phyloP scores from a whole-genome alignment of 2,888 invertebrate species.

The Alentia gelatinosa region DNA sequence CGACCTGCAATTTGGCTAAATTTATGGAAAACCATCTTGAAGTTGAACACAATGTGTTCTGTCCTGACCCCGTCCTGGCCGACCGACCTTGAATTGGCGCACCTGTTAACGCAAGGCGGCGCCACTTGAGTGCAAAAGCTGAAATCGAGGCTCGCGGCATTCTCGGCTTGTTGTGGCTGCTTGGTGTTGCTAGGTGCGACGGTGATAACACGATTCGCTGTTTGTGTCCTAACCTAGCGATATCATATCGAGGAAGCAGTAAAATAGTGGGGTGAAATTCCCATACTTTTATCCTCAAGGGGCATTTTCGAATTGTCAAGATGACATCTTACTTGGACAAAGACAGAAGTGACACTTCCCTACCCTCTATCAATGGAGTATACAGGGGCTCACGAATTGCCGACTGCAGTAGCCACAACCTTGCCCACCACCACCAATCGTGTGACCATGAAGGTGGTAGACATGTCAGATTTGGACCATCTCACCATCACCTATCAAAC shows the following conservation, averaged over 20 bases:
- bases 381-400: neutral
- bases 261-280: neutral
- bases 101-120: slow-evolving; percentile 17
- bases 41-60: neutral
- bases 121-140: neutral
- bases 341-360: neutral
- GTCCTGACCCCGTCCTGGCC: neutral
- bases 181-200: slow-evolving; percentile 19
- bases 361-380: slow-evolving; percentile 22
- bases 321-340: slow-evolving; percentile 20
- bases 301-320: neutral
- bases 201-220: neutral
- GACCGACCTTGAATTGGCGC: slow-evolving; percentile 23
- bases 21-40: slow-evolving; percentile 5
- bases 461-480: slow-evolving; percentile 32
- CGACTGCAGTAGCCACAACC: neutral
- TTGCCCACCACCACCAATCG: neutral
- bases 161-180: neutral
- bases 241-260: neutral
- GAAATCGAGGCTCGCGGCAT: slow-evolving; percentile 23
- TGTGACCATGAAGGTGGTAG: neutral
- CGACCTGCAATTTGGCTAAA: slow-evolving; percentile 25
- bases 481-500: slow-evolving; percentile 28
- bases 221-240: neutral
- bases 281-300: neutral